Conservation (phyloP, 2,797 vertebrate genomes). For the Sebastes alutus region DNA sequence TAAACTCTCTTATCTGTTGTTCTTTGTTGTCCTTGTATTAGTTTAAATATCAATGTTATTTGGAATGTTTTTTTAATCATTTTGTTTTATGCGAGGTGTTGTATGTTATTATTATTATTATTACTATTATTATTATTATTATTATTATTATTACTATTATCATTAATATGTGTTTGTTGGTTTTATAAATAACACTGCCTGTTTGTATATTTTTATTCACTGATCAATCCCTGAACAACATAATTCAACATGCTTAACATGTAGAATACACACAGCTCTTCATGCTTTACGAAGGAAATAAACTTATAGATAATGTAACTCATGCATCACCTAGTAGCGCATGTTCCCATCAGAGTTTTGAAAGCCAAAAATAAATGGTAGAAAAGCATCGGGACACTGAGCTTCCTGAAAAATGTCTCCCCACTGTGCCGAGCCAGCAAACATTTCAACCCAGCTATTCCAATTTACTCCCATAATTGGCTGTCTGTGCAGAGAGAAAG, state of each 20-base stretch:
- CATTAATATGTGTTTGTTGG: not conserved
- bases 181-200: not conserved
- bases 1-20: not conserved
- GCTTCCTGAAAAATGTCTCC: constrained; percentile 33
- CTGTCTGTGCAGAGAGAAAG: constrained; percentile 53
- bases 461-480: constrained; percentile 64
- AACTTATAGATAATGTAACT: not conserved
- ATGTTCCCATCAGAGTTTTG: not conserved
- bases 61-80: not conserved
- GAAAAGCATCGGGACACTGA: constrained; percentile 7
- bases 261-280: not conserved
- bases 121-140: not conserved
- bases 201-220: not conserved
- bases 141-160: not conserved
- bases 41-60: not conserved
- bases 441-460: constrained; percentile 61
- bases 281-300: not conserved
- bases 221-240: not conserved
- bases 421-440: constrained; percentile 55
- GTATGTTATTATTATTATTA: not conserved
- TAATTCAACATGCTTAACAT: not conserved
- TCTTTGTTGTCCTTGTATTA: not conserved
- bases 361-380: constrained; percentile 33
- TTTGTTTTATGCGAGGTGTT: not conserved
- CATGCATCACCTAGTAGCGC: not conserved